Conservation (phyloP, 2,888 invertebrate genomes). For the Notodromas monacha region DNA sequence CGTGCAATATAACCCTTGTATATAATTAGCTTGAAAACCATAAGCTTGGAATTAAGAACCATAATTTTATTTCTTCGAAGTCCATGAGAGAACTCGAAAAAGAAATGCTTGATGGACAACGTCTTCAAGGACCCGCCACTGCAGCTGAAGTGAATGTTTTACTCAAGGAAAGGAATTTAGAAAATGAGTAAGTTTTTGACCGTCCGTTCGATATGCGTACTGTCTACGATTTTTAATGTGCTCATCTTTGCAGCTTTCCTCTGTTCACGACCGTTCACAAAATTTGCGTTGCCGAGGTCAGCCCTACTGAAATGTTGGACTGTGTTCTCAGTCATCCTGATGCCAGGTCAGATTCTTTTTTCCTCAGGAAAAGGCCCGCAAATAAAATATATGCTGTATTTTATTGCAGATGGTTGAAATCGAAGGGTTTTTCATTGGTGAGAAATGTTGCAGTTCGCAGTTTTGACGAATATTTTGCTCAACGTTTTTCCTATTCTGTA, state of each 20-base stretch:
- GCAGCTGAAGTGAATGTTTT: constrained; percentile 87
- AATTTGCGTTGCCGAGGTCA: constrained; percentile 53
- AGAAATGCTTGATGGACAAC: constrained; percentile 90
- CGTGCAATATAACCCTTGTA: too few species aligned
- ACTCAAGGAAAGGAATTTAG: constrained; percentile 55
- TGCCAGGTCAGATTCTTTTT: constrained; percentile 73
- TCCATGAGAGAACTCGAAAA: constrained; percentile 59
- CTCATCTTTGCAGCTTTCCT: constrained; percentile 39
- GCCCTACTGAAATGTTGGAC: constrained; percentile 47
- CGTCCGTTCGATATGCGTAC: too few species aligned
- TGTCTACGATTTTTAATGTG: neutral
- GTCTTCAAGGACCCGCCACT: constrained; percentile 85
- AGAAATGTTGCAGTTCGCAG: too few species aligned
- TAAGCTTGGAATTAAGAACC: too few species aligned
- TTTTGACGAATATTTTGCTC: too few species aligned
- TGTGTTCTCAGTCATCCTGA: constrained; percentile 80
- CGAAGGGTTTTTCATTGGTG: too few species aligned
- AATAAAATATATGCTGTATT: too few species aligned
- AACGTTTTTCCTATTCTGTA: too few species aligned
- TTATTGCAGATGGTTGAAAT: too few species aligned
- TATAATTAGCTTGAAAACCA: too few species aligned
- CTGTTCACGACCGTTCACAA: constrained; percentile 77
- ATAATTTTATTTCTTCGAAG: constrained; percentile 15
- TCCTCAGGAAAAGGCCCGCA: too few species aligned
- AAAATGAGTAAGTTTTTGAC: constrained; percentile 33